Percentiles rank a stretch among this genome's conserved stretches.
Conservation (phyloP, 2,113 vertebrate species). For the Otolemur garnettii region DNA sequence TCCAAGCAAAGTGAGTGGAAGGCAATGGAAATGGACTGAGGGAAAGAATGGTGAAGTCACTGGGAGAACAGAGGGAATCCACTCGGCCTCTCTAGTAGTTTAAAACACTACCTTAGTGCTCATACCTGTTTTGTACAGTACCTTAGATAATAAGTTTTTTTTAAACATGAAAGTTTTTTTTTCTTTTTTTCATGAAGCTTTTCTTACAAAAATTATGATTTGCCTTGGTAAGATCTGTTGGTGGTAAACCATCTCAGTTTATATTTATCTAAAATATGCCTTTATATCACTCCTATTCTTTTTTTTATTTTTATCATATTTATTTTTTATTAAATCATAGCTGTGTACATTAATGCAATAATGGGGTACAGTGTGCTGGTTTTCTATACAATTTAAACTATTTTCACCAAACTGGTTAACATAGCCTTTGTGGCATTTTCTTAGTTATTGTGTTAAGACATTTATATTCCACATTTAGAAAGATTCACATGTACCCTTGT, state of each 20-base stretch:
- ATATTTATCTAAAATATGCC: slow-evolving; percentile 1
- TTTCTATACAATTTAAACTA: too few species aligned
- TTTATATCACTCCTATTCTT: background rate
- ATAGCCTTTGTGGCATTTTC: too few species aligned
- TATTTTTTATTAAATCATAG: too few species aligned
- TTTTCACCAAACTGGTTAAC: too few species aligned
- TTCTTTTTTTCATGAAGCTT: background rate
- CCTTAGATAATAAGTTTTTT: background rate
- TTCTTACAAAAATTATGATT: background rate
- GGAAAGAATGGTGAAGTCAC: background rate
- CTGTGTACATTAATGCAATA: too few species aligned
- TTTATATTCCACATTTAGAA: too few species aligned
- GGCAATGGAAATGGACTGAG: background rate
- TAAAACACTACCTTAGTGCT: background rate
- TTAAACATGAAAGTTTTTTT: background rate
- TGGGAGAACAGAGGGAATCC: background rate
- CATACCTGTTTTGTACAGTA: background rate
- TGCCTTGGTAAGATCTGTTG: background rate
- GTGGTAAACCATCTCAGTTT: background rate
- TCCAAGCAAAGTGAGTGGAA: background rate
- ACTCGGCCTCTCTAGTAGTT: background rate
- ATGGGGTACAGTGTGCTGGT: too few species aligned
- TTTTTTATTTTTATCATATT: too few species aligned
- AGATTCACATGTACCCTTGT: too few species aligned
- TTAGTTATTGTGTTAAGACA: too few species aligned